Base-by-base conservation (phyloP, 2,888 invertebrate genomes). In the Melieria crassipennis region DNA sequence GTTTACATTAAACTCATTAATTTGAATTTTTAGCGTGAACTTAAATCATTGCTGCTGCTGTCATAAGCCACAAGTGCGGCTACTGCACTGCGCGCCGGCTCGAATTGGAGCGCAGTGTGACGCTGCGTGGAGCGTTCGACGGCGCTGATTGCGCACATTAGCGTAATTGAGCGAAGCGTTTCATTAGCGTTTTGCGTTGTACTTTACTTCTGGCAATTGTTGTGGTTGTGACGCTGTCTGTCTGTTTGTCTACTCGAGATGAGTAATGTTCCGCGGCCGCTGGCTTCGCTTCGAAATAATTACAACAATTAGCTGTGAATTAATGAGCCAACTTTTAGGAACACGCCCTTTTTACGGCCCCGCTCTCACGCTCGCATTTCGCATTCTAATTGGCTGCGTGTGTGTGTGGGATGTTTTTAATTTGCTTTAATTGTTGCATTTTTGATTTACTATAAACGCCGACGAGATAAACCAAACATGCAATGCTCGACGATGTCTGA, bases 1-100 rank as follows among this genome's bases (percentile, higher is more conserved):
- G 68, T 70, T 70, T 55, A 10, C 62, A 56, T 66, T 61, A 55
- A 66, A 56, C 65, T 65, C 60, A 69, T 69, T 65, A 45, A 46
- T 63, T 52, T 56, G 9, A 63, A 30, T 16, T 64, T 13, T 71
- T 11, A 58, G 46, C 64, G 65, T 50, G 65, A 16, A 50, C 16
- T 69, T 68, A 60, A 48, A 48, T 65, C 66, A 62, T 69, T 70
- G 65, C 5, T 43, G 52, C 42, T 16, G 30, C 50, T 30, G 30
- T 48, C 50, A 63, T 11, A 62, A 62, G 47, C 62, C 7, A 7
- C 7, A 61, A 61, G 30, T 30, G 30, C 30, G 30, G 30, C 30
- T 30, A 30, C 30, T 30, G 30, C 30, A 30, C 30, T 30, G 2
- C 30, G 30, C 30, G 3, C 30, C 30, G 2, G 30, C 3, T 3